A percentile compares a stretch with the other conserved stretches of the same genome.
These are phyloP conservation scores for Ennomos quercinarius DNA, from an alignment of 2,888 invertebrate species.

Conservation along the genomic window DNA sequence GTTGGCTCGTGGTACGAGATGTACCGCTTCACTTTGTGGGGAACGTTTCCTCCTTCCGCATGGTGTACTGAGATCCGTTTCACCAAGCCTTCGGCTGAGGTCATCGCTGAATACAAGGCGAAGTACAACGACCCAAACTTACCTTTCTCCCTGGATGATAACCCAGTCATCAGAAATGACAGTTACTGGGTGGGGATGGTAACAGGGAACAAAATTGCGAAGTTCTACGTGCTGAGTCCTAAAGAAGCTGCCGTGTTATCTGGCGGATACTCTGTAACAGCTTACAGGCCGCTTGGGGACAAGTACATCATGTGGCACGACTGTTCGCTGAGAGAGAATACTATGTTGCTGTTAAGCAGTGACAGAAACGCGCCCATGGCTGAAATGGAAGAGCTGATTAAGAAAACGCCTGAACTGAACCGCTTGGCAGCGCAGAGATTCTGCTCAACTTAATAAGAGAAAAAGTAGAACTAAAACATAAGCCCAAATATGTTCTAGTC, in stretches of 20 bases:
- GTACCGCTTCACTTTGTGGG: slow-evolving; percentile 12
- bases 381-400: slow-evolving; percentile 25
- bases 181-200: slow-evolving; percentile 14
- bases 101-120: slow-evolving; percentile 20
- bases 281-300: slow-evolving; percentile 10
- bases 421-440: slow-evolving; percentile 9
- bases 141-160: slow-evolving; percentile 31
- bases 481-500: too few species aligned
- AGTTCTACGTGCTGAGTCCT: slow-evolving; percentile 26
- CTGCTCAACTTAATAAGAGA: slow-evolving; percentile 6
- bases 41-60: background rate
- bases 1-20: slow-evolving; percentile 31
- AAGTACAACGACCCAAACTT: slow-evolving; percentile 23
- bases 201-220: slow-evolving; percentile 22
- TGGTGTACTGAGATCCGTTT: slow-evolving; percentile 12
- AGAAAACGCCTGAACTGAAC: slow-evolving; percentile 17
- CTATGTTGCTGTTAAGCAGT: slow-evolving; percentile 1
- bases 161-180: slow-evolving; percentile 16
- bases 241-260: slow-evolving; percentile 2
- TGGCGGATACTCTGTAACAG: slow-evolving; percentile 13
- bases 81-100: slow-evolving; percentile 16
- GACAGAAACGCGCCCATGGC: slow-evolving; percentile 14
- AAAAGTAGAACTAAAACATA: too few species aligned
- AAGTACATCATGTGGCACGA: slow-evolving; percentile 18
- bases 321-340: slow-evolving; percentile 14